Percentiles rank a stretch among this genome's conserved stretches.
Evolutionary conservation across 2,888 invertebrate genomes (phyloP).

Genomic region (Meghimatium bilineatum): DNA sequence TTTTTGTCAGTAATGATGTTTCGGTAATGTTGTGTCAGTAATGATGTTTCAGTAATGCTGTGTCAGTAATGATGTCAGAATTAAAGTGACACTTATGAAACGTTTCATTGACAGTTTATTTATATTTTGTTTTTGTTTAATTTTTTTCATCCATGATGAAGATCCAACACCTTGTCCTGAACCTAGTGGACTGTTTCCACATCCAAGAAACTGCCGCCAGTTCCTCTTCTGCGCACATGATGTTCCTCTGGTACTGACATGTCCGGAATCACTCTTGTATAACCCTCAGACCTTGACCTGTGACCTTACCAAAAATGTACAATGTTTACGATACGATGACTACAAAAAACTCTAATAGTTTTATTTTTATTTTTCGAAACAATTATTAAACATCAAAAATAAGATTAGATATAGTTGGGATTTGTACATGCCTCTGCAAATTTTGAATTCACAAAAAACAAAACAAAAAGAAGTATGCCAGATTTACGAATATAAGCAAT

Average conservation of each 20-base stretch:
- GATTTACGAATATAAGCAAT: too few relatives aligned
- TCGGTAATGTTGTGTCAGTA: background rate
- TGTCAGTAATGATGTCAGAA: background rate
- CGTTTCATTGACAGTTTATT: background rate
- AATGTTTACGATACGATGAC: slow-evolving; percentile 45
- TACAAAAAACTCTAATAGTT: background rate
- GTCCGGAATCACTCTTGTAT: slow-evolving; percentile 50
- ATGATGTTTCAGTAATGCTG: background rate
- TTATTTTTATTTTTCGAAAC: too few relatives aligned
- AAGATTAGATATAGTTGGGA: too few relatives aligned
- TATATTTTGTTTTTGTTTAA: background rate
- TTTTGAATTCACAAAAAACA: too few relatives aligned
- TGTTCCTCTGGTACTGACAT: slow-evolving; percentile 48
- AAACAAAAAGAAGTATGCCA: too few relatives aligned
- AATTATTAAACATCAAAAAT: too few relatives aligned
- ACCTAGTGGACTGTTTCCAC: slow-evolving; percentile 50
- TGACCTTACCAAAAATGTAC: slow-evolving; percentile 47
- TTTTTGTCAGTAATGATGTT: background rate
- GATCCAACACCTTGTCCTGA: slow-evolving; percentile 40
- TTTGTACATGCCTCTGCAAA: too few relatives aligned
- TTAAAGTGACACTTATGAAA: too few relatives aligned
- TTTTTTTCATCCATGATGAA: background rate
- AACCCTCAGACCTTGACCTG: slow-evolving; percentile 51
- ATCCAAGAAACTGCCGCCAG: slow-evolving; percentile 51
- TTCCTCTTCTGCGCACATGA: slow-evolving; percentile 51